Base-by-base conservation (phyloP, 1,140 invertebrate species). In the Sweltsa coloradensis region DNA sequence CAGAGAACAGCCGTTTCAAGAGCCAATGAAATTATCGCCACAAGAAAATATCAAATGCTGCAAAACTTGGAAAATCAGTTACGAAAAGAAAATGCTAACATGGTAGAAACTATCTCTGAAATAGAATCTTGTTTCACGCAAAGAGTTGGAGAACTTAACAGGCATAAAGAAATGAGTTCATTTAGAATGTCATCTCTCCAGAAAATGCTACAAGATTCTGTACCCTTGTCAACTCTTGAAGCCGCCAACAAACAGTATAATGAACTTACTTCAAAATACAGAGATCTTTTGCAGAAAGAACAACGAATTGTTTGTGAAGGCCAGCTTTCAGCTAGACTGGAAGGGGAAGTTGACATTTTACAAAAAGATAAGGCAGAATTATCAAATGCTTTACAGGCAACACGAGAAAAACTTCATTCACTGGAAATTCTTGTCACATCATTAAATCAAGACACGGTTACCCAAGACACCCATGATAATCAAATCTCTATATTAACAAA, bases 61-160 rank as follows among this genome's bases (percentile, higher is more conserved):
- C 60, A 67, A 44, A 57, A 61, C 18, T 49, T 59, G 6, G 49
- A 67, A 11, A 56, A 54, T 11, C 61, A 55, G 16, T 55, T 66
- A 44, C 54, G 55, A 6, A 45, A 49, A 3, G 63, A 66, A 49
- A 44, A 59, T 7, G 62, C 62, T 25, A 49, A 54, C 5, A 51
- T 60, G 31, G 52, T 60, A 34, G 61, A 61, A 37, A 60, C 68
- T 41, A 34, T 62, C 0, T 49, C 58, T 5, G 53, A 53, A 9
- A 57, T 54, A 11, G 60, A 68, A 44, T 55, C 51, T 19, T 45
- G 55, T 31, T 50, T 59, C 16, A 57, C 55, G 22, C 60, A 50
- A 49, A 49, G 53, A 6, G 47, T 70, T n/a, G 56, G 52, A 5
- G 55, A 67, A 13, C 34, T 62, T 0, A 55, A 53, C 1, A 60